Evolutionary conservation across 2,888 invertebrate genomes (phyloP).

Genomic region (Campoletis raptor): DNA sequence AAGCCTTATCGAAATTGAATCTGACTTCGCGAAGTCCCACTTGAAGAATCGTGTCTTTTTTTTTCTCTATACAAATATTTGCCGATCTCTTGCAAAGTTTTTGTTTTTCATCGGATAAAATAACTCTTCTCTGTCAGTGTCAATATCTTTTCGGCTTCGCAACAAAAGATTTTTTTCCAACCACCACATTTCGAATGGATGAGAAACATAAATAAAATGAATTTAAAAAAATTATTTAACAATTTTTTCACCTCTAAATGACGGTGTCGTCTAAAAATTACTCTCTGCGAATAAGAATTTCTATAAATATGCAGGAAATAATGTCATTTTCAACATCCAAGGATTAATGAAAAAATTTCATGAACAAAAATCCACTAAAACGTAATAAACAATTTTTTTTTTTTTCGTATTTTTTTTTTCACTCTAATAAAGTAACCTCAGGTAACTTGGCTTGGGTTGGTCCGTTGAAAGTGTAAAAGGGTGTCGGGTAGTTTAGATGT

Average conservation of each 20-base stretch:
- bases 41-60: conserved; percentile 54
- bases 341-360: not conserved
- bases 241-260: not conserved
- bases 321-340: not conserved
- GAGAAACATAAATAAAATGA: conserved; percentile 29
- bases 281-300: not conserved
- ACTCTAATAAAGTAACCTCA: not conserved
- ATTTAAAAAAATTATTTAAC: conserved; percentile 28
- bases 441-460: not conserved
- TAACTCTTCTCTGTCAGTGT: conserved; percentile 34
- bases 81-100: conserved; percentile 33
- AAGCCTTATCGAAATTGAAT: conserved; percentile 71
- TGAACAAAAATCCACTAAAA: not conserved
- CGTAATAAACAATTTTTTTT: not conserved
- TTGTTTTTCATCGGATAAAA: conserved; percentile 67
- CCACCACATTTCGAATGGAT: conserved; percentile 22
- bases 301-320: not conserved
- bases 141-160: conserved; percentile 27
- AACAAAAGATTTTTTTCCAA: conserved; percentile 35
- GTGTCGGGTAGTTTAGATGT: conserved; percentile 20
- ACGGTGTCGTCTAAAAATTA: not conserved
- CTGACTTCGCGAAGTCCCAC: conserved; percentile 67
- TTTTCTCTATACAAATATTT: not conserved
- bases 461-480: conserved; percentile 44
- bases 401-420: too few species aligned